These are phyloP conservation scores for Lepidurus packardi DNA, from an alignment of 1,140 invertebrate species.

Conservation along the genomic window DNA sequence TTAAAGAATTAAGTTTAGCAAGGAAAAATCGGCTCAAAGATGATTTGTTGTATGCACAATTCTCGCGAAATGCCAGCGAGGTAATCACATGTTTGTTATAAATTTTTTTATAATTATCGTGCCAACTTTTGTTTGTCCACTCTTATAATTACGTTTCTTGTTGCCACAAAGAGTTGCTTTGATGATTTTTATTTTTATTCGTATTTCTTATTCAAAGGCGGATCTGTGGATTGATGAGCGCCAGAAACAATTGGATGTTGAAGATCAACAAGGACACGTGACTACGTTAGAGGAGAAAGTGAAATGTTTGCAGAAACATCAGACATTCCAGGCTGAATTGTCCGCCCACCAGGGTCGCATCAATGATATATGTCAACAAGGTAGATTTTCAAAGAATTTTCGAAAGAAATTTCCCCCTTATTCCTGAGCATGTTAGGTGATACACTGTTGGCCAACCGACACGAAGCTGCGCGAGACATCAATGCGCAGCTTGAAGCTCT, in stretches of 20 bases:
- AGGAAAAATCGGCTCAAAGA: slow-evolving; percentile 66
- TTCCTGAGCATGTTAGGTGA: slow-evolving; percentile 45
- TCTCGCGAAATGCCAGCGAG: slow-evolving; percentile 81
- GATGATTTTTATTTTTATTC: background rate
- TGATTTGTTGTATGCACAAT: slow-evolving; percentile 77
- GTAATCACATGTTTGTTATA: slow-evolving; percentile 40
- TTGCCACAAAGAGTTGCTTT: background rate
- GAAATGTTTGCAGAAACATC: slow-evolving; percentile 92
- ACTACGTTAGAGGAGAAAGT: slow-evolving; percentile 49
- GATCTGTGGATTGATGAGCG: slow-evolving; percentile 92
- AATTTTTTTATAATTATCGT: slow-evolving; percentile 5
- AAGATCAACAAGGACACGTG: slow-evolving; percentile 46
- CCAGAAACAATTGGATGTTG: slow-evolving; percentile 74
- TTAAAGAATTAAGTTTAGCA: slow-evolving; percentile 59
- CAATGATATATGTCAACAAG: slow-evolving; percentile 65
- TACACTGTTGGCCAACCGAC: slow-evolving; percentile 52
- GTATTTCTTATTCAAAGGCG: slow-evolving; percentile 48
- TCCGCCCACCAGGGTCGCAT: slow-evolving; percentile 81
- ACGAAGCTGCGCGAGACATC: slow-evolving; percentile 64
- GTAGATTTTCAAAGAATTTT: slow-evolving; percentile 41
- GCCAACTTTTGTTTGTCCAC: slow-evolving; percentile 12
- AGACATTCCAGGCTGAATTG: slow-evolving; percentile 93
- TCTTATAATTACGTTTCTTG: background rate
- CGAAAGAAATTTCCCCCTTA: background rate
- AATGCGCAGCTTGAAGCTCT: slow-evolving; percentile 63